phyloP scores from a whole-genome alignment of 1,140 invertebrate species.

The Limonius californicus region DNA sequence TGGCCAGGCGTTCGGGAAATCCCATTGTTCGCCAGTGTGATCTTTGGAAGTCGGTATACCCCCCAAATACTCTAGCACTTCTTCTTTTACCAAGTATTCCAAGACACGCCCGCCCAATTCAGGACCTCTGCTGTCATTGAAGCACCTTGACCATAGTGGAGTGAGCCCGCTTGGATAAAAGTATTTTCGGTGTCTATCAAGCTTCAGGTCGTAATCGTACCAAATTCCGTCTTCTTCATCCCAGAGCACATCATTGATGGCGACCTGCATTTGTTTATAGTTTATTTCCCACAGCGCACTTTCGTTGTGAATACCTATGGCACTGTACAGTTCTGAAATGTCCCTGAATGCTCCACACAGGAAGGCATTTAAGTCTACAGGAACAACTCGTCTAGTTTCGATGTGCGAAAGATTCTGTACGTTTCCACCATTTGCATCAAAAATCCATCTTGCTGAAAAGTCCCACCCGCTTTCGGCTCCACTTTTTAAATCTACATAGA shows the following conservation, averaged over 20 bases:
- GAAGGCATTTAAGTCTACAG: conserved; percentile 83
- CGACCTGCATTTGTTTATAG: conserved; percentile 46
- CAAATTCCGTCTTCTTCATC: conserved; percentile 58
- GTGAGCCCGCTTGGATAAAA: conserved; percentile 66
- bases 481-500: conserved; percentile 69
- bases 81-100: conserved; percentile 52
- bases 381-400: conserved; percentile 65
- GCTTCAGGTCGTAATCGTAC: conserved; percentile 60
- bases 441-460: conserved; percentile 79
- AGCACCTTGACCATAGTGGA: conserved; percentile 59
- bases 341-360: conserved; percentile 61
- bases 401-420: conserved; percentile 54
- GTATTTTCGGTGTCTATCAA: conserved; percentile 39
- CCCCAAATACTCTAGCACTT: conserved; percentile 53
- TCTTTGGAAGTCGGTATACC: conserved; percentile 70
- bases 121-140: conserved; percentile 36
- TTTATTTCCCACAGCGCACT: conserved; percentile 35
- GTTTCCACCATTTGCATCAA: conserved; percentile 51
- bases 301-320: conserved; percentile 51
- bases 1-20: conserved; percentile 83
- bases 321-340: conserved; percentile 53
- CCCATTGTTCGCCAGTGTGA: conserved; percentile 78
- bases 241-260: conserved; percentile 48
- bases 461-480: conserved; percentile 87
- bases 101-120: conserved; percentile 44